Evolutionary conservation across 2,113 vertebrate genomes (phyloP), one percentile per base, ranked within the genome.

Genomic region (Phainopepla nitens): DNA sequence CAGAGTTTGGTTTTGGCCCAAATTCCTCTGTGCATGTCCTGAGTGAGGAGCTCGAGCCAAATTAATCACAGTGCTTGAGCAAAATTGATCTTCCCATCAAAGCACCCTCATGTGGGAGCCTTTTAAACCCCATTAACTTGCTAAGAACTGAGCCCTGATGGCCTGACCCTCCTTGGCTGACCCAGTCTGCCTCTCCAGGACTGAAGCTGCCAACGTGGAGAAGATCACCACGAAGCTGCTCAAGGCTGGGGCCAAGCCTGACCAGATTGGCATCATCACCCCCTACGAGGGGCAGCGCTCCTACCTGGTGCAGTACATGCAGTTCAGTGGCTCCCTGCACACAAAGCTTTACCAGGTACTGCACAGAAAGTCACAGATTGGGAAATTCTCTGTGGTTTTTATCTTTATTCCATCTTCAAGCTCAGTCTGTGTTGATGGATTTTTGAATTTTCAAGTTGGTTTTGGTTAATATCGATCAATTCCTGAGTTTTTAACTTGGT

Each of bases 221-320:
- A 99, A 99, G 96, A 99, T 99, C 95, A 99, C 99, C 71, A 99
- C 99, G 1, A 99, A 99, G 89, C 97, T 99, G 60, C 82, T 99
- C 88, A 99, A 99, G 93, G 99, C 99, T 0, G 99, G 99, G 19
- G 99, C 99, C 83, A 99, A 99, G 87, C 99, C 99, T 0, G 99
- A 99, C 96, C 99, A 99, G 98, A 99, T 99, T 0, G 99, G 99
- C 68, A 99, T 99, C 95, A 99, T 99, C 94, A 99, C 99, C 0
- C 99, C 99, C 0, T 99, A 99, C 0, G 99, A 99, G 96, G 99
- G 99, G 7, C 99, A 99, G 95, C 98, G 99, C 56, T 99, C 99
- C 29, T 99, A 99, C 94, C 98, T 99, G 98, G 99, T 99, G 93
- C 99, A 99, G 96, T 99, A 99, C 98, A 99, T 99, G 99, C 99